A percentile compares a stretch with the other conserved stretches of the same genome.
Evolutionary conservation across 2,113 vertebrate species (phyloP).

Genomic region (Kobus ellipsiprymnus): DNA sequence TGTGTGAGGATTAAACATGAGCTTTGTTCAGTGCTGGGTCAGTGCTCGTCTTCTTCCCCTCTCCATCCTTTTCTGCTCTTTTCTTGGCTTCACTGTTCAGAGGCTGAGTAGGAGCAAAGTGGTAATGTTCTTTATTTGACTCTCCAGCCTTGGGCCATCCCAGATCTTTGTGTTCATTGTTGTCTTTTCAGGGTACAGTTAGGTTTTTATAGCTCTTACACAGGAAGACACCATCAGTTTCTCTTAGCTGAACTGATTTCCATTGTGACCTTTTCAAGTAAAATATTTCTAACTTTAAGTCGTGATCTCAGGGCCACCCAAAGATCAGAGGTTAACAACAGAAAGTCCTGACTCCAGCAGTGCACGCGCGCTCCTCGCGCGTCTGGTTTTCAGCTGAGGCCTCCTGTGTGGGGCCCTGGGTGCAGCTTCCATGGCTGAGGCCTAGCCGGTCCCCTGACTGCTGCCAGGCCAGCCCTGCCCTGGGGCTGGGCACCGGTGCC

Average conservation of each 20-base stretch:
- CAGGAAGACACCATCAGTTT: neutral
- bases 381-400: neutral
- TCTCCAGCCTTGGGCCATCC: neutral
- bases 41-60: neutral
- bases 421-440: neutral
- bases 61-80: neutral
- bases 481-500: neutral
- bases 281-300: neutral
- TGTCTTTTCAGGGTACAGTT: neutral
- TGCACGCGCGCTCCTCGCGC: neutral
- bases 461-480: too few relatives aligned
- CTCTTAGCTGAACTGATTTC: neutral
- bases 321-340: neutral
- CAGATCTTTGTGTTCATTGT: neutral
- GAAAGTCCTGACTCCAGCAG: neutral
- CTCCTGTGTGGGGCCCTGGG: neutral
- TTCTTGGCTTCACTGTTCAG: neutral
- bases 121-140: neutral
- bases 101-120: neutral
- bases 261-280: neutral
- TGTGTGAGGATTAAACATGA: neutral
- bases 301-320: neutral
- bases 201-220: neutral
- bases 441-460: neutral
- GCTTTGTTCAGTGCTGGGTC: neutral